These are phyloP conservation scores for Pyralis farinalis DNA, from an alignment of 2,888 invertebrate species.

Conservation along the genomic window DNA sequence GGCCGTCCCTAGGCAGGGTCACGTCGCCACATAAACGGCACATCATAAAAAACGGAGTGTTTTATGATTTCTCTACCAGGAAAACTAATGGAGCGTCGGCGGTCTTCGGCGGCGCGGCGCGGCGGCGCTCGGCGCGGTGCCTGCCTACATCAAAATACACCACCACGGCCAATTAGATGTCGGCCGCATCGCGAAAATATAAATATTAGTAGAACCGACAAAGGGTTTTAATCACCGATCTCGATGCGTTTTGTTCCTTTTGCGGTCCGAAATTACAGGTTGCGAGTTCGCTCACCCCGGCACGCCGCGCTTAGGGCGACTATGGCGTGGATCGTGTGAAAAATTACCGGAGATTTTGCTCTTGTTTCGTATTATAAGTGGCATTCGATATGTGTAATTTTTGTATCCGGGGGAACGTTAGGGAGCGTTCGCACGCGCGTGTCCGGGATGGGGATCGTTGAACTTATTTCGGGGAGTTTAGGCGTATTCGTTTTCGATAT, in stretches of 20 bases:
- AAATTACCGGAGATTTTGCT: slow-evolving; percentile 72
- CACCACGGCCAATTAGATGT: slow-evolving; percentile 74
- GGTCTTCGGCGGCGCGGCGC: slow-evolving; percentile 55
- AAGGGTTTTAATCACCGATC: slow-evolving; percentile 81
- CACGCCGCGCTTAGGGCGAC: slow-evolving; percentile 75
- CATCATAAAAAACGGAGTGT: slow-evolving; percentile 59
- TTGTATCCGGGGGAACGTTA: slow-evolving; percentile 60
- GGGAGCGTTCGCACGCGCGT: slow-evolving; percentile 33
- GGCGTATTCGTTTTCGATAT: slow-evolving; percentile 7
- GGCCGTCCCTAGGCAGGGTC: slow-evolving; percentile 31
- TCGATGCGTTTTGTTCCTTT: slow-evolving; percentile 73
- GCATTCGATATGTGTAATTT: slow-evolving; percentile 72
- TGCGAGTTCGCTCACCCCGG: slow-evolving; percentile 76
- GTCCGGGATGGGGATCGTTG: slow-evolving; percentile 26
- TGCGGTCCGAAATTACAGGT: slow-evolving; percentile 80
- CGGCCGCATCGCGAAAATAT: slow-evolving; percentile 78
- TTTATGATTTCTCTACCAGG: slow-evolving; percentile 74
- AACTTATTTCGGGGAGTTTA: slow-evolving; percentile 17
- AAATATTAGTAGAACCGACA: slow-evolving; percentile 82
- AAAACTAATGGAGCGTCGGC: slow-evolving; percentile 73
- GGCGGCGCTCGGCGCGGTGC: slow-evolving; percentile 39
- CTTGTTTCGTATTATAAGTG: slow-evolving; percentile 71
- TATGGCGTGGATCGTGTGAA: slow-evolving; percentile 78
- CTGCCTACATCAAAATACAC: slow-evolving; percentile 62
- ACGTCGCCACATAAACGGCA: slow-evolving; percentile 61